Conservation (phyloP, 1,140 invertebrate species). For the Caenorhabditis elegans region WBcel235 BX284603.4:4760501-4761000, state of each 20-base stretch:
- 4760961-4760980: not conserved
- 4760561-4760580: too few species aligned
- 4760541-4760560: too few species aligned
- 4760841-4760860: constrained; percentile 37
- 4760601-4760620: too few species aligned
- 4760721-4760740: constrained; percentile 41
- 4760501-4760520: too few species aligned
- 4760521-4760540: too few species aligned
- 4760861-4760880: constrained; percentile 44
- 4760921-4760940: constrained; percentile 19
- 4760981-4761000: too few species aligned
- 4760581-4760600: too few species aligned
- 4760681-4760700: constrained; percentile 31
- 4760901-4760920: constrained; percentile 42
- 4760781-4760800: constrained; percentile 34
- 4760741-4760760: constrained; percentile 41
- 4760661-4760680: not conserved
- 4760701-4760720: constrained; percentile 34
- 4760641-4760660: too few species aligned
- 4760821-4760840: constrained; percentile 16
- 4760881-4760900: constrained; percentile 39
- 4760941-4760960: not conserved
- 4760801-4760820: constrained; percentile 35
- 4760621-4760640: not conserved
- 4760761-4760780: constrained; percentile 37